Conservation (phyloP, 1,140 invertebrate species). For the Listronotus oregonensis region DNA sequence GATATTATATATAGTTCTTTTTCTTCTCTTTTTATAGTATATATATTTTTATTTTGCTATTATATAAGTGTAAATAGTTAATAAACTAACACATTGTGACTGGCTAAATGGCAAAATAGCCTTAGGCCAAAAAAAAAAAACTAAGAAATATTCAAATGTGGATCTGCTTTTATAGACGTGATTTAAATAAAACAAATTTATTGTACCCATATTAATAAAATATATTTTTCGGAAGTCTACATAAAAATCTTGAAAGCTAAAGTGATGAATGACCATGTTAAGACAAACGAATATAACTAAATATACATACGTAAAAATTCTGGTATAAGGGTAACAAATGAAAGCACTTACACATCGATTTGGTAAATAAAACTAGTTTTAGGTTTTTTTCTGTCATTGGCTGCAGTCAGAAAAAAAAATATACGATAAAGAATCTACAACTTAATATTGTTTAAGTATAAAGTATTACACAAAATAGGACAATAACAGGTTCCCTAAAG, state of each 20-base stretch:
- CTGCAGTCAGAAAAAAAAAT: slow-evolving; percentile 13
- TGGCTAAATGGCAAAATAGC: no score
- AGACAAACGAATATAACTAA: slow-evolving; percentile 19
- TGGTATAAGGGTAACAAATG: slow-evolving; percentile 13
- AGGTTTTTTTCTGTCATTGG: slow-evolving; percentile 3
- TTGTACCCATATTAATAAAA: slow-evolving; percentile 31
- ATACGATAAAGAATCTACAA: slow-evolving; percentile 1
- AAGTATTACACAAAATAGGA: slow-evolving; percentile 1
- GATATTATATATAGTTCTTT: no score
- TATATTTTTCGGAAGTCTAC: slow-evolving; percentile 30
- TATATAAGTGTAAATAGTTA: no score
- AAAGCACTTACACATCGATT: slow-evolving; percentile 2
- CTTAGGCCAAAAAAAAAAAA: no score
- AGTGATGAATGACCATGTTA: slow-evolving; percentile 16
- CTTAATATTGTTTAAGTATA: slow-evolving; percentile 2
- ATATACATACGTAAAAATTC: slow-evolving; percentile 13
- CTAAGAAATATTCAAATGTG: no score
- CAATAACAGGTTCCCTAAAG: slow-evolving; percentile 5
- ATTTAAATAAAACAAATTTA: slow-evolving; percentile 12
- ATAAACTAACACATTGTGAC: no score
- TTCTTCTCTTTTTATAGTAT: no score
- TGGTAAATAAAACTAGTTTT: slow-evolving; percentile 1
- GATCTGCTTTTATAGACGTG: neutral
- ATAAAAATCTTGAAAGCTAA: slow-evolving; percentile 33
- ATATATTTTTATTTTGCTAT: no score